Evolutionary conservation across 2,797 vertebrate species (phyloP), one percentile per base, ranked within the genome.

Genomic region (Masticophis lateralis): DNA sequence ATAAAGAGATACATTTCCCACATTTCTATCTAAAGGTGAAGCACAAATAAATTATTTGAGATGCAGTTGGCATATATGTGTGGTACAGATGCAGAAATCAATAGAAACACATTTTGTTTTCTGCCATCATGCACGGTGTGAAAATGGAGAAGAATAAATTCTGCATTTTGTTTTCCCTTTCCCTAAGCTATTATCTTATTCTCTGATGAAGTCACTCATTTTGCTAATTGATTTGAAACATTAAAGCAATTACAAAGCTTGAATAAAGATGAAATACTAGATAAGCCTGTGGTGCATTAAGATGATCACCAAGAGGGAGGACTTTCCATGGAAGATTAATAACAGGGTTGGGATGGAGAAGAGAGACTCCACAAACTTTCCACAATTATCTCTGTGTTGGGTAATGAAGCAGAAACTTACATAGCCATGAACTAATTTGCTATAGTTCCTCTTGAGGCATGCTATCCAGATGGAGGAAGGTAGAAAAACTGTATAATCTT

Each of bases 391-490:
- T 94, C 95, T 96, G 94, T 79, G n/a, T 89, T 95, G 95, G 94
- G 92, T 96, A 97, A 97, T 96, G 97, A 97, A 97, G 96, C 96
- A 96, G 96, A 96, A 96, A 96, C 94, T 96, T 96, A 96, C 93
- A 95, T 92, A 95, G 94, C 95, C 96, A 92, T 95, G 96, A 95
- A 96, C 91, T 96, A 96, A 97, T 97, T 97, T 96, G 93, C 95
- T 93, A 89, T 90, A 83, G 91, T 94, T 96, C 86, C 96, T 97
- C 96, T 92, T 93, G 96, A 97, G 96, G 94, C 96, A 94, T 95
- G 94, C 88, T 93, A 91, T 96, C 94, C 92, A 94, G 94, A 94
- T 97, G 94, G 94, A 95, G 92, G 92, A 94, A 95, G 79, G 79
- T 94, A 92, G 89, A 94, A 93, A 94, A 66, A 91, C 86, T 87